These are phyloP conservation scores for Mobula hypostoma DNA, from an alignment of 2,113 vertebrate species.

Conservation along the genomic window DNA sequence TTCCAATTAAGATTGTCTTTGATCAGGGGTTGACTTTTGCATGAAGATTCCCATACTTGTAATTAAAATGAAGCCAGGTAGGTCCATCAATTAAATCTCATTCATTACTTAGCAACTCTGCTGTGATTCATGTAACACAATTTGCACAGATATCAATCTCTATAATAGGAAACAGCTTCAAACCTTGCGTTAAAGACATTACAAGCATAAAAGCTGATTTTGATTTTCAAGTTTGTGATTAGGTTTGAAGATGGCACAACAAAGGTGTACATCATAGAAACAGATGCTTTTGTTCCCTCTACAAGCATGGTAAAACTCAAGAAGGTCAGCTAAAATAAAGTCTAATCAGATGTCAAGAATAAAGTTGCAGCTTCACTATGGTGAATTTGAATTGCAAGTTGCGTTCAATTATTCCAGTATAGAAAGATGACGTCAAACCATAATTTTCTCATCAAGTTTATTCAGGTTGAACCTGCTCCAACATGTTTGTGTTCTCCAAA, in stretches of 20 bases:
- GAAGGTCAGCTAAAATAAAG: not conserved
- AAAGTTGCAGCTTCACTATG: not conserved
- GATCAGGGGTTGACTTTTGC: not conserved
- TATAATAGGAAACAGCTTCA: too few relatives aligned
- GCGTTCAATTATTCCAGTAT: not conserved
- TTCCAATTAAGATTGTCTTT: not conserved
- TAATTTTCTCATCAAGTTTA: not conserved
- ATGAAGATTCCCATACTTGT: not conserved
- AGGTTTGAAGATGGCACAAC: not conserved
- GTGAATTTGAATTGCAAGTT: not conserved
- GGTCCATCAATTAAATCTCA: not conserved
- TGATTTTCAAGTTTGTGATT: not conserved
- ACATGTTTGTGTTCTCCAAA: not conserved
- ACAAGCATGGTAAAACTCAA: not conserved
- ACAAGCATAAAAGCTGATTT: not conserved
- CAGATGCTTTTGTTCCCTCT: not conserved
- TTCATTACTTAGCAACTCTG: not conserved
- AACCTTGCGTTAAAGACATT: not conserved
- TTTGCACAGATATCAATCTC: conserved; percentile 2
- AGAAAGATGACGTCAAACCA: not conserved
- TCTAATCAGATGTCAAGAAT: not conserved
- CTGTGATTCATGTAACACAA: not conserved
- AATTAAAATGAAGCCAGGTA: not conserved
- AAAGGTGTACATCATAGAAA: not conserved
- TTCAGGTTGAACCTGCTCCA: conserved; percentile 6